Evolutionary conservation across 2,113 vertebrate genomes (phyloP).

Genomic region (Gorsachius goisagi): DNA sequence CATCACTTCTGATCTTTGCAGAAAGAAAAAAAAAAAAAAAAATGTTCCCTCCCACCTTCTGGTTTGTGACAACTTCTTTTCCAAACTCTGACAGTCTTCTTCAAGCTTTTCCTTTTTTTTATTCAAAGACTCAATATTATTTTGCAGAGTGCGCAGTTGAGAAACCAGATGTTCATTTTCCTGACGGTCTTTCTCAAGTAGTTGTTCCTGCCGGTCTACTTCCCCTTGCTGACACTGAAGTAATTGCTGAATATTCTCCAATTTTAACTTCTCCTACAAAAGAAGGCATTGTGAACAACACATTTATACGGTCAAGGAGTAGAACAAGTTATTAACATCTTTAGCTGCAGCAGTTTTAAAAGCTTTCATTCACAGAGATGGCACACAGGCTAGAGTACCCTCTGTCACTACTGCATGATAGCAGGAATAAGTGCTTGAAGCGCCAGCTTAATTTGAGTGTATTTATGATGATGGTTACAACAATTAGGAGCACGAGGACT

Average conservation of each 20-base stretch:
- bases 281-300: neutral
- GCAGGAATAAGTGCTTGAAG: neutral
- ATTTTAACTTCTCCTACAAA: conserved; percentile 73
- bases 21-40: neutral
- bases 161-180: conserved; percentile 59
- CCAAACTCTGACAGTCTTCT: conserved; percentile 69
- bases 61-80: conserved; percentile 71
- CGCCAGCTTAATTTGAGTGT: fast-evolving
- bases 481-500: neutral
- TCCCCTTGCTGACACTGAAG: conserved; percentile 72
- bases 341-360: neutral
- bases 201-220: conserved; percentile 71
- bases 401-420: neutral
- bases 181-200: conserved; percentile 64
- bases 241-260: conserved; percentile 73
- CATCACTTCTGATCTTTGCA: neutral
- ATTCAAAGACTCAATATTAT: conserved; percentile 43
- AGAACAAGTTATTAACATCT: neutral
- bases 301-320: neutral
- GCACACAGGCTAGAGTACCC: neutral
- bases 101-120: conserved; percentile 72
- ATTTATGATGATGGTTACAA: neutral
- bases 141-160: conserved; percentile 56
- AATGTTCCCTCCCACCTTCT: conserved; percentile 63
- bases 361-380: neutral